Conservation (phyloP, 2,797 vertebrate species). For the Cynopterus sphinx region DNA sequence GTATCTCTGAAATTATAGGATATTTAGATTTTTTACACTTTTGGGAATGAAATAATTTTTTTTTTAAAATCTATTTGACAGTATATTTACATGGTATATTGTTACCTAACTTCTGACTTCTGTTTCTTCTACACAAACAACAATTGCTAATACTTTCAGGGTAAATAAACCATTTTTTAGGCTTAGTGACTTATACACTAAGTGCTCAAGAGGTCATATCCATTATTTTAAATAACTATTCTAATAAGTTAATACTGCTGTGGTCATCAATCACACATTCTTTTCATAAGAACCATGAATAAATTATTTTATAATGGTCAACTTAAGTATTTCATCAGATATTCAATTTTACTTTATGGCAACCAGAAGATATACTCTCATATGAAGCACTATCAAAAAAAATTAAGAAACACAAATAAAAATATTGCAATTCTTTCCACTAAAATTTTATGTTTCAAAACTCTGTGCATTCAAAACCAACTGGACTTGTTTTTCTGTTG, state of each 20-base stretch:
- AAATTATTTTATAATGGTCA: not conserved
- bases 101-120: not conserved
- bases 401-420: not conserved
- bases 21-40: not conserved
- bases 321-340: too few relatives aligned
- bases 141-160: not conserved
- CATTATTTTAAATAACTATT: not conserved
- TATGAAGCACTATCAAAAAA: not conserved
- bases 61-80: not conserved
- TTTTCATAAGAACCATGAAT: not conserved
- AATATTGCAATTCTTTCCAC: not conserved
- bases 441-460: not conserved
- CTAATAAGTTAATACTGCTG: not conserved
- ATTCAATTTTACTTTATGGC: too few relatives aligned
- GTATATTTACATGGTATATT: not conserved
- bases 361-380: not conserved
- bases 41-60: not conserved
- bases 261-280: not conserved
- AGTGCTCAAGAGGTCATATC: not conserved
- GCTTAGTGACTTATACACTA: not conserved
- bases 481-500: not conserved
- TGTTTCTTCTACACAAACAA: not conserved
- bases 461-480: not conserved
- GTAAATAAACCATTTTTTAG: not conserved
- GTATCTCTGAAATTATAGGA: conserved; percentile 18